Evolutionary conservation across 2,888 invertebrate species (phyloP).

Genomic region (Psylliodes chrysocephalus): DNA sequence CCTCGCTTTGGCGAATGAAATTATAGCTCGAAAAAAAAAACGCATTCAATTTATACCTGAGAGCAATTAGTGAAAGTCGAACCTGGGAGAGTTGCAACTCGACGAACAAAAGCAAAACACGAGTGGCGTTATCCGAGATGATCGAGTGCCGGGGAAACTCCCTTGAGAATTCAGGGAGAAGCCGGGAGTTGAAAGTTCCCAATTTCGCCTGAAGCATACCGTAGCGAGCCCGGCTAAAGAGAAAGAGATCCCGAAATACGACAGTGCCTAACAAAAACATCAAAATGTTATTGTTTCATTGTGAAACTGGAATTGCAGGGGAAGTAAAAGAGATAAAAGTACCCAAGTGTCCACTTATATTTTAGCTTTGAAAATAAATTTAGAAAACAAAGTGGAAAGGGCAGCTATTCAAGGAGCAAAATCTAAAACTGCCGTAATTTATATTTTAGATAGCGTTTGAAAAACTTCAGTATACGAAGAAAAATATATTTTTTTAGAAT

Average conservation of each 20-base stretch:
- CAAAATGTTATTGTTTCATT: constrained; percentile 34
- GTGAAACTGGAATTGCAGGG: constrained; percentile 14
- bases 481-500: no score
- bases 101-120: constrained; percentile 56
- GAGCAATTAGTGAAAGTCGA: constrained; percentile 57
- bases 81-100: constrained; percentile 50
- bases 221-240: constrained; percentile 13
- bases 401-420: no score
- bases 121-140: constrained; percentile 60
- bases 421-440: no score
- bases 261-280: constrained; percentile 30
- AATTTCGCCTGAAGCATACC: constrained; percentile 26
- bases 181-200: constrained; percentile 11
- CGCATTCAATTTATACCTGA: constrained; percentile 41
- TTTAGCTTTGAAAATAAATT: neutral
- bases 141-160: constrained; percentile 53
- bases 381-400: no score
- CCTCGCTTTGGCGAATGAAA: neutral
- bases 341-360: neutral
- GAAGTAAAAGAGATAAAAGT: constrained; percentile 15
- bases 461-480: no score
- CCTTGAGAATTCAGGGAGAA: constrained; percentile 19
- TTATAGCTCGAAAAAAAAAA: neutral
- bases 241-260: constrained; percentile 34
- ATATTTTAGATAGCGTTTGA: no score